These are phyloP conservation scores for Hoplias malabaricus DNA, from an alignment of 2,113 vertebrate species.

Conservation along the genomic window DNA sequence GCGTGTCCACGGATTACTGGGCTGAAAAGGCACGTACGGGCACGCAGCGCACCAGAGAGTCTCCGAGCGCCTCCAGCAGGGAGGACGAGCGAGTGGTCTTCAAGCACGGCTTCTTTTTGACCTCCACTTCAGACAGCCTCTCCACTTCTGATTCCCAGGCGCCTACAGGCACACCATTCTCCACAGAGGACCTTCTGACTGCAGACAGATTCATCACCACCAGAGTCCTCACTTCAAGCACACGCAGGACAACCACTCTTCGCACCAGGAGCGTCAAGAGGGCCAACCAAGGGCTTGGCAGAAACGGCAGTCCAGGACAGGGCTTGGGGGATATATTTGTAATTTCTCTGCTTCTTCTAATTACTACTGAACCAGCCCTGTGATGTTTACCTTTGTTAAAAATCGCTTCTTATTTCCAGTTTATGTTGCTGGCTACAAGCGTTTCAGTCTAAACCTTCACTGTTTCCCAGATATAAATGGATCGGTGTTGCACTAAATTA, in stretches of 20 bases:
- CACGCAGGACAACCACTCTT: constrained; percentile 68
- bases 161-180: constrained; percentile 16
- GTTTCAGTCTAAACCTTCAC: not conserved
- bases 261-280: constrained; percentile 72
- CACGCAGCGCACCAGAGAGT: constrained; percentile 36
- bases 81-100: constrained; percentile 3
- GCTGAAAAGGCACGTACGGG: constrained; percentile 50
- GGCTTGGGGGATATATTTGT: not conserved
- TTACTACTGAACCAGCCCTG: constrained; percentile 38
- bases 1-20: constrained; percentile 54
- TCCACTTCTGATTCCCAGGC: not conserved
- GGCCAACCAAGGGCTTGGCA: constrained; percentile 54
- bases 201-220: constrained; percentile 26
- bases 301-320: constrained; percentile 10
- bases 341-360: constrained; percentile 32
- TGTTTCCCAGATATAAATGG: not conserved
- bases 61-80: not conserved
- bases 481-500: not conserved
- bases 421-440: not conserved
- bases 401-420: not conserved
- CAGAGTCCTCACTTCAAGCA: constrained; percentile 42
- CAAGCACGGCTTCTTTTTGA: constrained; percentile 6
- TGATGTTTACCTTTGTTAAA: constrained; percentile 37
- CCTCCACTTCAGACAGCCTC: constrained; percentile 25
- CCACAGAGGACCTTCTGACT: constrained; percentile 7